Evolutionary conservation across 2,113 vertebrate genomes (phyloP), one percentile per base, ranked within the genome.

Genomic region (Phocoena phocoena): DNA sequence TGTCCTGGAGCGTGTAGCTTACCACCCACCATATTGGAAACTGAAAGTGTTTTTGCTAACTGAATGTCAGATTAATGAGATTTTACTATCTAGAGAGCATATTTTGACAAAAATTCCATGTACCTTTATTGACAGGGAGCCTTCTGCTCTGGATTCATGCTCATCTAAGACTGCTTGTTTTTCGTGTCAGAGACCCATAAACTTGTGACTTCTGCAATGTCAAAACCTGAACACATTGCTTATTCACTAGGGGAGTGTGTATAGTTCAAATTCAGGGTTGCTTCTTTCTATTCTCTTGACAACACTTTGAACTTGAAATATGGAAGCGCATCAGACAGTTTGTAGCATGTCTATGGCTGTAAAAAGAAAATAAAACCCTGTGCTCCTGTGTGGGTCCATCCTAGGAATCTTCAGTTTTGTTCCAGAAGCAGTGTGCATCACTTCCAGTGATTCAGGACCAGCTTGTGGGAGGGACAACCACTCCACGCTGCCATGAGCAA

Each of bases 41-140:
- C 68, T 7, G 25, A 65, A 81, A 44, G n/a, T 95, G 89, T 60
- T 95, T 95, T 96, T 96, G 93, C 33, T 87, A 87, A 50, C 68
- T 67, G 76, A 94, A 95, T 94, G 92, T 89, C 92, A 74, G 62
- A 36, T 71, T 80, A 65, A 76, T 93, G 91, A 95, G 71, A 26
- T 91, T 88, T 89, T 86, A 83, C 79, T 96, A 8, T 84, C 53
- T 74, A 92, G 55, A 68, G 12, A 88, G 63, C 74, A n/a, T 80
- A 36, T 93, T 89, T 88, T 95, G 95, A 93, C 68, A 80, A 89
- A 97, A 88, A 67, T 60, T 44, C 53, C 9, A 0, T 83, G 62
- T 58, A 65, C 68, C 50, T 92, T 88, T 88, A 83, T 41, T 76
- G 79, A 92, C 50, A 80, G 50, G 15, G 58, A 83, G 4, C 44